These are phyloP conservation scores for Bibio marci DNA, from an alignment of 2,888 invertebrate genomes.

Conservation along the genomic window DNA sequence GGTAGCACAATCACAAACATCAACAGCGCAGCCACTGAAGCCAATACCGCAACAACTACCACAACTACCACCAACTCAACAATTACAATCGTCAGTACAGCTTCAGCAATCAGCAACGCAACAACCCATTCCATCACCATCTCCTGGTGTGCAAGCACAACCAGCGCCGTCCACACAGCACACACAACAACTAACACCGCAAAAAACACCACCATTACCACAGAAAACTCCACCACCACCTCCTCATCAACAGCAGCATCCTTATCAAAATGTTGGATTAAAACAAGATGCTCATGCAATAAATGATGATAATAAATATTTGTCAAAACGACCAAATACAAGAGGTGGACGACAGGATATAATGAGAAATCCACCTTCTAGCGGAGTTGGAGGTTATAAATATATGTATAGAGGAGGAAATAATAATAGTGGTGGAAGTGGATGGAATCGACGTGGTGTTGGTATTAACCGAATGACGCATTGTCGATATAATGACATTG, in stretches of 20 bases:
- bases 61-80: slow-evolving; percentile 22
- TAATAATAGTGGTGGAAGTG: slow-evolving; percentile 32
- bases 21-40: background rate
- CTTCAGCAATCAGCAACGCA: too few species aligned
- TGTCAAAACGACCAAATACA: slow-evolving; percentile 15
- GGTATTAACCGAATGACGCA: slow-evolving; percentile 26
- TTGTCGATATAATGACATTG: slow-evolving; percentile 30
- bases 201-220: too few species aligned
- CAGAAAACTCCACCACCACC: too few species aligned
- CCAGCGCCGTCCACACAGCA: too few species aligned
- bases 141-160: too few species aligned
- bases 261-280: too few species aligned
- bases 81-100: too few species aligned
- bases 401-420: slow-evolving; percentile 32
- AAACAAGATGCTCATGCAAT: too few species aligned
- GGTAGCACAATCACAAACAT: slow-evolving; percentile 23
- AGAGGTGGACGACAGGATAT: slow-evolving; percentile 30
- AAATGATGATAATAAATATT: slow-evolving; percentile 4
- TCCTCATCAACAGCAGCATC: too few species aligned
- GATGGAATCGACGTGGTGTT: slow-evolving; percentile 24
- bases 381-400: slow-evolving; percentile 16
- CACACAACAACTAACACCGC: too few species aligned
- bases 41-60: slow-evolving; percentile 24
- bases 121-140: too few species aligned
- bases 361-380: slow-evolving; percentile 20